These are phyloP conservation scores for Drosophila tristis DNA, from an alignment of 1,140 invertebrate genomes.

Conservation along the genomic window DNA sequence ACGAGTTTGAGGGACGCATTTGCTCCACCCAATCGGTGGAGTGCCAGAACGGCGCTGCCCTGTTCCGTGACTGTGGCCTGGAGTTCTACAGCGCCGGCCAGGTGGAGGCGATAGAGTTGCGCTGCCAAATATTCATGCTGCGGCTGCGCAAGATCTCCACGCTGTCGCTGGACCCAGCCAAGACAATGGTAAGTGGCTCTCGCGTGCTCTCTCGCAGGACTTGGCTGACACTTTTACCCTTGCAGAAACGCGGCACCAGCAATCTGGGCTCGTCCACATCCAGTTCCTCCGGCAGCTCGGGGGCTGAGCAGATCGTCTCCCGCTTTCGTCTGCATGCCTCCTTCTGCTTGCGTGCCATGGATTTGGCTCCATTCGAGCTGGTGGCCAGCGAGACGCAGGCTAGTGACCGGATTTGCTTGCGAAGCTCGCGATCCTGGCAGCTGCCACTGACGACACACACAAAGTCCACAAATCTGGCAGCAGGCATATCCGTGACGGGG, in stretches of 20 bases:
- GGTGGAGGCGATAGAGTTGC: conserved; percentile 52
- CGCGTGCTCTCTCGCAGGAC: neutral
- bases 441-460: conserved; percentile 54
- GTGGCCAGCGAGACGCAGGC: conserved; percentile 39
- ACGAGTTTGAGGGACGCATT: conserved; percentile 69
- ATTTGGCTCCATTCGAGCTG: conserved; percentile 65
- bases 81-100: conserved; percentile 56
- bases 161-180: conserved; percentile 55
- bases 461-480: conserved; percentile 60
- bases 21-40: conserved; percentile 79
- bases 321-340: conserved; percentile 77
- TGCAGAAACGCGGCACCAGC: conserved; percentile 49
- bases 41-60: conserved; percentile 62
- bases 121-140: conserved; percentile 77
- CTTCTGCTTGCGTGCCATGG: conserved; percentile 48
- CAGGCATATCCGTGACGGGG: conserved; percentile 58
- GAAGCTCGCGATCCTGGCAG: conserved; percentile 53
- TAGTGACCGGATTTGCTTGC: conserved; percentile 60
- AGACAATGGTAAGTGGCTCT: conserved; percentile 52
- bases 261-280: conserved; percentile 50
- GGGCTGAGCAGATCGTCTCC: conserved; percentile 52
- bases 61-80: conserved; percentile 73
- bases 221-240: neutral
- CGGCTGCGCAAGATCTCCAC: conserved; percentile 76
- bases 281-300: conserved; percentile 42